Evolutionary conservation across 2,797 vertebrate species (phyloP), one percentile per base, ranked within the genome.

Genomic region (Acanthurus lineatus): DNA sequence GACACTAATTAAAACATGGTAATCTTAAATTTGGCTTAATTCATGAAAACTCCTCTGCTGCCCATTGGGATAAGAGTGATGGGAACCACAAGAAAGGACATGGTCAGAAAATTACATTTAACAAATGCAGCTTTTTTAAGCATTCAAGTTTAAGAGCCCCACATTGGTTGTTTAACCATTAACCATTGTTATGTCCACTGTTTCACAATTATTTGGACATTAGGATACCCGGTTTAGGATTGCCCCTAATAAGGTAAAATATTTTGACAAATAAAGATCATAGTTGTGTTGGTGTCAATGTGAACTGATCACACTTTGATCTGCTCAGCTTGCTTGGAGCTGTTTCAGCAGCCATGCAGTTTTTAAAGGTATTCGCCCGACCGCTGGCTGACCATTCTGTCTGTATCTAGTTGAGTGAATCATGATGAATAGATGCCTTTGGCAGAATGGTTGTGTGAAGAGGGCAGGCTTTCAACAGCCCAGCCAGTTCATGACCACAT

Each of bases 371-470:
- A 42, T 72, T 40, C 40, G 15, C 52, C 68, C 9, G 69, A 32
- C 35, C 5, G 44, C 19, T 16, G 32, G 42, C 35, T 16, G 35
- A 71, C 19, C 60, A 60, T 53, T 73, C 40, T 44, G 49, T 47
- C 68, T 49, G 4, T 22, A 68, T 85, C 52, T 35, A 6, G 44
- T 67, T 2, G 38, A 67, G 77, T 80, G 71, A 86, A 74, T 86
- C 69, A 54, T 48, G 58, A 70, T 64, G 45, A 20, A 19, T 9
- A 25, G 19, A 48, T 20, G 76, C 82, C 76, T 64, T 65, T 65
- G 78, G 82, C 54, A 58, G 54, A 38, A 71, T 61, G 48, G 52
- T 56, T 22, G 72, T 42, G 81, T 79, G 38, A 73, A 75, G 71
- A 82, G 58, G 48, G 54, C 63, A 82, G 60, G 45, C 49, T 61